Percentiles rank a stretch among this genome's conserved stretches.
These are phyloP conservation scores for Crypturellus tataupa DNA, from an alignment of 2,797 vertebrate species.

Conservation along the genomic window DNA sequence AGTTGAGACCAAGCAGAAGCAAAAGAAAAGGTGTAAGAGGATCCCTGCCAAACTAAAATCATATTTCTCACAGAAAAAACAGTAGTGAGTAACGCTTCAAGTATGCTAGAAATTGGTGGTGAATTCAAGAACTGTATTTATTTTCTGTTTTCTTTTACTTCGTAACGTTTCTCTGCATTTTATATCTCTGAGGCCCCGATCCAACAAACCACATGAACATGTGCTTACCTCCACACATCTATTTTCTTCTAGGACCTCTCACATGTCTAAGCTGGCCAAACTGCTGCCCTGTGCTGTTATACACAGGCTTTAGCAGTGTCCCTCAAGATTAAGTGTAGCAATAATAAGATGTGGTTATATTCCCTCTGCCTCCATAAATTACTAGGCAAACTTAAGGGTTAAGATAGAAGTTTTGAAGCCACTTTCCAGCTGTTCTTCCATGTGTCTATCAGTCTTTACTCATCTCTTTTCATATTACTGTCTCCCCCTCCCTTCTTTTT, in stretches of 20 bases:
- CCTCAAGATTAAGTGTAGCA: conserved; percentile 20
- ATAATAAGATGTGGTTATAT: not conserved
- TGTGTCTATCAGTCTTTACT: conserved; percentile 56
- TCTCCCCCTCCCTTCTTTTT: conserved; percentile 35
- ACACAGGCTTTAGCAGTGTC: not conserved
- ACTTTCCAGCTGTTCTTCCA: conserved; percentile 40
- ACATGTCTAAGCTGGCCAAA: not conserved
- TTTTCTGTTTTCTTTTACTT: conserved; percentile 12
- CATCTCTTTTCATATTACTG: conserved; percentile 66
- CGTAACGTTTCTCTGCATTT: conserved; percentile 13
- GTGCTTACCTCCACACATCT: conserved; percentile 5
- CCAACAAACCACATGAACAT: not conserved
- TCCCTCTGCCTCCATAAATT: conserved; percentile 23
- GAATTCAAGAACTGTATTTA: conserved; percentile 23
- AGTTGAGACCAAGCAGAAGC: conserved; percentile 7
- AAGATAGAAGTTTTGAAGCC: conserved; percentile 37
- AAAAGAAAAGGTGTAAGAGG: conserved; percentile 43
- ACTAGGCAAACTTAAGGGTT: conserved; percentile 21
- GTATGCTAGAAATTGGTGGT: not conserved
- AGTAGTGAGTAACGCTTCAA: conserved; percentile 15
- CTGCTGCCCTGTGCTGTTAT: not conserved
- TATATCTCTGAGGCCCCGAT: not conserved
- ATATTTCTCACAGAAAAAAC: not conserved
- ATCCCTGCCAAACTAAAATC: conserved; percentile 58
- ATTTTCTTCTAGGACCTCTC: not conserved